Evolutionary conservation across 2,113 vertebrate genomes (phyloP).

Genomic region (Cyanistes caeruleus): DNA sequence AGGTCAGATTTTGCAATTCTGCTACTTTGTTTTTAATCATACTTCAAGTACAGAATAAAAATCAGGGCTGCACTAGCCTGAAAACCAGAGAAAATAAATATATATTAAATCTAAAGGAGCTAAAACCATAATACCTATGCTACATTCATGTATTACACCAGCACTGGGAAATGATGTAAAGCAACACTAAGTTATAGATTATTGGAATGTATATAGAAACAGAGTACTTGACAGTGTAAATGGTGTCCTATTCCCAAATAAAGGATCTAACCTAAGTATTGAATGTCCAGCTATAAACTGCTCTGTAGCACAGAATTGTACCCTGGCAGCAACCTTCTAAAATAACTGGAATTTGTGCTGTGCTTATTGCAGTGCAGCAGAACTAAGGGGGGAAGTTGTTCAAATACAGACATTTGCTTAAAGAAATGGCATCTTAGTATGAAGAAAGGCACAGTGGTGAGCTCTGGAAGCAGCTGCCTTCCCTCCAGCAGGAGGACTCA

Average conservation of each 20-base stretch:
- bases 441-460: not conserved
- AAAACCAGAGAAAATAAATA: not conserved
- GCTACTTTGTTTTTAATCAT: not conserved
- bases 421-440: not conserved
- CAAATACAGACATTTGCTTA: not conserved
- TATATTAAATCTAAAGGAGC: not conserved
- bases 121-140: not conserved
- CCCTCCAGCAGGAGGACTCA: not conserved
- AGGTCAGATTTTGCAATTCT: not conserved
- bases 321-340: not conserved
- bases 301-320: not conserved
- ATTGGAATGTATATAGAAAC: not conserved
- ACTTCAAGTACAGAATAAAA: not conserved
- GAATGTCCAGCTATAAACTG: not conserved
- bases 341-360: not conserved
- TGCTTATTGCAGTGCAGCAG: not conserved
- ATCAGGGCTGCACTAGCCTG: not conserved
- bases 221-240: not conserved
- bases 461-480: not conserved
- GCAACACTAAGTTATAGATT: not conserved
- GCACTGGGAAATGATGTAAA: not conserved
- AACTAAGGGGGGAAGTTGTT: not conserved
- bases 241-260: not conserved
- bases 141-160: not conserved
- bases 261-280: not conserved